Conservation (phyloP, 2,113 vertebrate genomes). For the Limnothrissa miodon region DNA sequence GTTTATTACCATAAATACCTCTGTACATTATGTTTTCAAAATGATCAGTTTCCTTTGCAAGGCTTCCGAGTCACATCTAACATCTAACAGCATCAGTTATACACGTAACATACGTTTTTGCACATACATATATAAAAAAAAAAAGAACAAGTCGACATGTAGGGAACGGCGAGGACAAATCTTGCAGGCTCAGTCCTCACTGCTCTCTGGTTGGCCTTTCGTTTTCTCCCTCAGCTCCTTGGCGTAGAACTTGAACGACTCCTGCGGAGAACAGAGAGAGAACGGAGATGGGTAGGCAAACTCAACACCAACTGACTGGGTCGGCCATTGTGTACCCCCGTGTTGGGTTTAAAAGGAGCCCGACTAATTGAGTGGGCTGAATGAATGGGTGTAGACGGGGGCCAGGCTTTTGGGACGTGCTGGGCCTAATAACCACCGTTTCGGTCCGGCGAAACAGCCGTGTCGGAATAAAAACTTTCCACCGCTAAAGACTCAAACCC, state of each 20-base stretch:
- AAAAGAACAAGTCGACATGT: constrained; percentile 40
- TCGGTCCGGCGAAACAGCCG: neutral
- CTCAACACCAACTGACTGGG: neutral
- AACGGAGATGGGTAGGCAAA: neutral
- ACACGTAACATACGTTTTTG: constrained; percentile 30
- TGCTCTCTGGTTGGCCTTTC: constrained; percentile 40
- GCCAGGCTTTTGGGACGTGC: neutral
- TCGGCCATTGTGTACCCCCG: neutral
- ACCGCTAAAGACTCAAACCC: neutral
- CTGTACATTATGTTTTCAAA: constrained; percentile 62
- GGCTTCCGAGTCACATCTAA: constrained; percentile 42
- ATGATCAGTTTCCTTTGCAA: constrained; percentile 10
- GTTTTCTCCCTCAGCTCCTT: constrained; percentile 68
- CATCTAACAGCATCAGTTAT: constrained; percentile 44
- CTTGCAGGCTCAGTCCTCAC: constrained; percentile 33
- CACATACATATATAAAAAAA: constrained; percentile 54
- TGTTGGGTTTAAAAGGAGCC: neutral
- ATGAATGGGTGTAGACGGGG: neutral
- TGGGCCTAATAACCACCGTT: neutral
- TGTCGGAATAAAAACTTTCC: neutral
- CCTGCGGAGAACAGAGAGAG: constrained; percentile 64
- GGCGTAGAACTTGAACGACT: constrained; percentile 79
- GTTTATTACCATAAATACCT: constrained; percentile 76
- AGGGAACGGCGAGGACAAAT: constrained; percentile 19
- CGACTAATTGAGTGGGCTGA: neutral